Evolutionary conservation across 64 coral and sea anemone genomes (phyloP), one percentile per base, ranked within the genome.

Genomic region (Acropora yongei): DNA sequence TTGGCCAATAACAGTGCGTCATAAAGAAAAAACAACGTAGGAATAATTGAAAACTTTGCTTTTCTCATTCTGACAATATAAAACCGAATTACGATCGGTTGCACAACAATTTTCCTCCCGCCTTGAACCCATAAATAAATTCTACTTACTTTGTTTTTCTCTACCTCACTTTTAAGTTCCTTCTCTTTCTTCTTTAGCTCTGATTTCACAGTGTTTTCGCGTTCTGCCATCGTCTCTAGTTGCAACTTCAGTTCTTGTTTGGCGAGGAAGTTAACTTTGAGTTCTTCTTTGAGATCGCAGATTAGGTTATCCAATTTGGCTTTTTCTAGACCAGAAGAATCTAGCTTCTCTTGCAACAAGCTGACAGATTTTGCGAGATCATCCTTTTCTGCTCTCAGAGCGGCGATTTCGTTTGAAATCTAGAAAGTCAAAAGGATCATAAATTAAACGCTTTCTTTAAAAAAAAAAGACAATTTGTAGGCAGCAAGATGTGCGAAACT

Each of bases 211-310:
- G 16, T 39, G 6, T 85, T 85, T 63, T 85, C 82, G n/a, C 8
- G 61, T 72, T 85, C 82, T 71, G 19, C 65, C 19, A 44, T 65
- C 49, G 82, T 71, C 3, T 85, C 82, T 5, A 72, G 41, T 72
- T 85, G 82, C 45, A 47, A 71, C 65, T 85, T 85, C 5, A 85
- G 44, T 20, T 85, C 82, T 57, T 88, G 86, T 39, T 88, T 78
- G 30, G 50, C 75, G 41, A 88, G 49, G 72, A 88, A 75, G 75
- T 78, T 88, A 10, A 88, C 72, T 67, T 88, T 88, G 49, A 88
- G 11, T 77, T 88, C 86, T 47, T 88, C 86, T 10, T 67, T 88
- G 1, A 88, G 58, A 49, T 88, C 86, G 5, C 47, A 49, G 47
- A 88, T 88, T 2, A 88, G 86, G 16, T 88, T 88, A 6, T 57